phyloP scores from a whole-genome alignment of 2,888 invertebrate species.

The Alviniconcha strummeri region DNA sequence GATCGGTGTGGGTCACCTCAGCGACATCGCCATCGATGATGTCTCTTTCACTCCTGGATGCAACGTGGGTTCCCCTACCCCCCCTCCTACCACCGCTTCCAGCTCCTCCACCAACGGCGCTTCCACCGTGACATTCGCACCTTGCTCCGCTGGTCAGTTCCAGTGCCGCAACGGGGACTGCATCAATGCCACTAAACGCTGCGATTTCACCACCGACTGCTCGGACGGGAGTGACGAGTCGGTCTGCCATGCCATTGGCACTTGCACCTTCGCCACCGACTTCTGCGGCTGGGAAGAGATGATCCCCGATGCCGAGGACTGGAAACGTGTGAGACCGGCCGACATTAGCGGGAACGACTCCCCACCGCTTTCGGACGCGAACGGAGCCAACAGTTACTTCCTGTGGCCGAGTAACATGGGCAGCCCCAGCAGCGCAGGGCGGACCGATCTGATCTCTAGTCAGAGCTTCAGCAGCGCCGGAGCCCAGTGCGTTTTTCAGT shows the following conservation, averaged over 20 bases:
- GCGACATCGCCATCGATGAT: slow-evolving; percentile 69
- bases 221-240: slow-evolving; percentile 47
- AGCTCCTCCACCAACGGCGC: slow-evolving; percentile 41
- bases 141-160: slow-evolving; percentile 39
- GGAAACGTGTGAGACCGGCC: slow-evolving; percentile 47
- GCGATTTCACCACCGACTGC: slow-evolving; percentile 53
- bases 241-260: slow-evolving; percentile 47
- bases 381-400: slow-evolving; percentile 59
- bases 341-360: slow-evolving; percentile 11
- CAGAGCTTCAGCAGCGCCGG: slow-evolving; percentile 52
- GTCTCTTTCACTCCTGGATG: slow-evolving; percentile 66
- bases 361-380: slow-evolving; percentile 56
- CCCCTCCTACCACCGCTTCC: slow-evolving; percentile 40
- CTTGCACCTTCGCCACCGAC: slow-evolving; percentile 64
- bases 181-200: slow-evolving; percentile 43
- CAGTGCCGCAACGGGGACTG: slow-evolving; percentile 53
- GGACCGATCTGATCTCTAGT: slow-evolving; percentile 54
- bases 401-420: slow-evolving; percentile 57
- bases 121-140: slow-evolving; percentile 26
- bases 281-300: slow-evolving; percentile 63
- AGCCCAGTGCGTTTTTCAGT: slow-evolving; percentile 59
- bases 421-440: slow-evolving; percentile 44
- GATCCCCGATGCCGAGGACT: slow-evolving; percentile 58
- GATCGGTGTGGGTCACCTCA: slow-evolving; percentile 57
- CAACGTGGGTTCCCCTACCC: slow-evolving; percentile 44